Percentiles rank a stretch among this genome's conserved stretches.
phyloP scores from a whole-genome alignment of 2,888 invertebrate species.

The Bugula neritina region DNA sequence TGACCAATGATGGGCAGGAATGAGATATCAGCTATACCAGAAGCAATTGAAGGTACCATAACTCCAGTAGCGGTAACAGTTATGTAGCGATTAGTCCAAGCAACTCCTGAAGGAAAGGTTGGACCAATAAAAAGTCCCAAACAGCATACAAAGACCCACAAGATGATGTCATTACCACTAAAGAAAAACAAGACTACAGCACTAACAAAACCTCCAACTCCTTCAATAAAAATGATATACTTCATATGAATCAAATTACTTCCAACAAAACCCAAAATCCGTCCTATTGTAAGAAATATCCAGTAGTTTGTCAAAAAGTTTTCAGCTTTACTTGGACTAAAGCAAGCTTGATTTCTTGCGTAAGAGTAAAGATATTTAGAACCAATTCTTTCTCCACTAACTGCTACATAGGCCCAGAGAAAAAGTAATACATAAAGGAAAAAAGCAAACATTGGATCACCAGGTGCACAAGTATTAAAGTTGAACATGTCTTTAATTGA shows the following conservation, averaged over 20 bases:
- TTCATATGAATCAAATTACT: slow-evolving; percentile 31
- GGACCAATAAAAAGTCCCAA: slow-evolving; percentile 33
- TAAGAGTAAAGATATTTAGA: slow-evolving; percentile 21
- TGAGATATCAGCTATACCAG: slow-evolving; percentile 31
- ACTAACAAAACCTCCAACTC: slow-evolving; percentile 30
- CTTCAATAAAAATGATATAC: slow-evolving; percentile 31
- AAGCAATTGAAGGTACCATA: slow-evolving; percentile 32
- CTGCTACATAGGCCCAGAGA: slow-evolving; percentile 6
- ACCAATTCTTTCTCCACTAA: not conserved
- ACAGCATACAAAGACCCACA: slow-evolving; percentile 32
- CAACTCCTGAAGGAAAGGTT: slow-evolving; percentile 32
- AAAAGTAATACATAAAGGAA: not conserved
- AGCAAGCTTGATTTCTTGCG: slow-evolving; percentile 23
- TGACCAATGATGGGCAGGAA: slow-evolving; percentile 32
- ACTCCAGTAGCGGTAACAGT: slow-evolving; percentile 33
- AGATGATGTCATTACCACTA: slow-evolving; percentile 28
- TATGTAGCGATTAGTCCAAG: slow-evolving; percentile 33
- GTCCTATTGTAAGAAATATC: slow-evolving; percentile 33
- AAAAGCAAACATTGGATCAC: slow-evolving; percentile 5
- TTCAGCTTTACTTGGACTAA: slow-evolving; percentile 32
- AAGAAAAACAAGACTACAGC: slow-evolving; percentile 32
- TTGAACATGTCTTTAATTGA: slow-evolving; percentile 2
- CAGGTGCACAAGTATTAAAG: slow-evolving; percentile 20
- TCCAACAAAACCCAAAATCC: slow-evolving; percentile 31
- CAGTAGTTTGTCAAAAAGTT: slow-evolving; percentile 33